phyloP scores from a whole-genome alignment of 2,888 invertebrate species.

The Agonopterix arenella region DNA sequence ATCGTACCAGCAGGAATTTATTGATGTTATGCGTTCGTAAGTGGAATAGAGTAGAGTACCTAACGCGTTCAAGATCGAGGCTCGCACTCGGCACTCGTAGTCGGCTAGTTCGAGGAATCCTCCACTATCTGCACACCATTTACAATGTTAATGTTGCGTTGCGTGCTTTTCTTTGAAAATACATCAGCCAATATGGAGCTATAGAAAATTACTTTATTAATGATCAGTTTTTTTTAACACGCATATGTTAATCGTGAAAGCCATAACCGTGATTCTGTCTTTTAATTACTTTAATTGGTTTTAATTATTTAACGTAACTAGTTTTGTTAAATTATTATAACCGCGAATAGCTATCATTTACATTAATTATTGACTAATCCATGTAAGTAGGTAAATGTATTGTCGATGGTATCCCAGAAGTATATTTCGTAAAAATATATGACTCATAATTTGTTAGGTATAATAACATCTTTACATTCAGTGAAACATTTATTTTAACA shows the following conservation, averaged over 20 bases:
- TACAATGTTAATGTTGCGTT: constrained; percentile 46
- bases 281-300: background rate
- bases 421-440: too few species aligned
- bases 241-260: constrained; percentile 10
- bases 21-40: background rate
- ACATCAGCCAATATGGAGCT: constrained; percentile 23
- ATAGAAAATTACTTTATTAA: constrained; percentile 37
- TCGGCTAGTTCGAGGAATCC: constrained; percentile 29
- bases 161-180: constrained; percentile 38
- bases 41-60: constrained; percentile 6
- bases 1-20: background rate
- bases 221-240: constrained; percentile 17
- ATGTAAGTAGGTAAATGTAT: too few species aligned
- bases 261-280: background rate
- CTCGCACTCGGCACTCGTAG: constrained; percentile 8
- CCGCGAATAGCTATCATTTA: too few species aligned
- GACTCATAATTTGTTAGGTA: too few species aligned
- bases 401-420: too few species aligned
- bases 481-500: too few species aligned
- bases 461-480: too few species aligned
- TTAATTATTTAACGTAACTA: too few species aligned
- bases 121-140: constrained; percentile 34
- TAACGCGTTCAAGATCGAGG: constrained; percentile 22
- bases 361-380: too few species aligned
- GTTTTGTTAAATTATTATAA: too few species aligned